Evolutionary conservation across 1,140 invertebrate species (phyloP), one percentile per base, ranked within the genome.

Genomic region (Drosophila paulistorum): DNA sequence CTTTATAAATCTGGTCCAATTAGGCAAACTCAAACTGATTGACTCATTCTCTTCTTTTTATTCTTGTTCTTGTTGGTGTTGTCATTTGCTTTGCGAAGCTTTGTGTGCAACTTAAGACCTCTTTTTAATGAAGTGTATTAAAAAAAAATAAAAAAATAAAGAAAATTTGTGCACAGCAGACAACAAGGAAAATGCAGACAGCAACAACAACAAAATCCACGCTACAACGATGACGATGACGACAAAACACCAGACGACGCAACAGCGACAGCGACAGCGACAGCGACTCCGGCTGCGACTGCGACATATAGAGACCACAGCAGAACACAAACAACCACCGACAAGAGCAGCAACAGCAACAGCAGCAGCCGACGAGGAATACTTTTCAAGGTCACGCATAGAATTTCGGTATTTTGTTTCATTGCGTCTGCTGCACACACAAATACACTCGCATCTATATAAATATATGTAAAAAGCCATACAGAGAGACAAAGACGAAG

Each of bases 341-440:
- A 79, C 72, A 68, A 57, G 62, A 80, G 65, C 67, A 37, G 35
- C 62, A 66, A 20, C 62, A 65, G 11, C 48, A 54, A 20, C 48
- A 59, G 35, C 63, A 75, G 55, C 71, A 63, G 74, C 70, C 79
- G 69, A 67, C 75, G 81, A 89, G 84, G 84, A 89, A 89, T 89
- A 89, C 84, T 89, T 89, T 89, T 89, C 84, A 89, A 89, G 84
- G 84, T 89, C 84, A 89, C 84, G 84, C 84, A 89, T 89, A 89
- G 84, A 89, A 87, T 89, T 87, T 87, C 84, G 84, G 84, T 87
- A 87, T 87, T 87, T 87, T 89, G 77, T 89, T 87, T 87, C 84
- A 87, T 75, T 79, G 84, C 84, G 84, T 87, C 84, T 83, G 77
- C 83, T 37, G 61, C 39, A 64, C 41, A 66, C 57, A 71, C 69